Conservation (phyloP, 2,113 vertebrate genomes). For the Sturnira hondurensis region DNA sequence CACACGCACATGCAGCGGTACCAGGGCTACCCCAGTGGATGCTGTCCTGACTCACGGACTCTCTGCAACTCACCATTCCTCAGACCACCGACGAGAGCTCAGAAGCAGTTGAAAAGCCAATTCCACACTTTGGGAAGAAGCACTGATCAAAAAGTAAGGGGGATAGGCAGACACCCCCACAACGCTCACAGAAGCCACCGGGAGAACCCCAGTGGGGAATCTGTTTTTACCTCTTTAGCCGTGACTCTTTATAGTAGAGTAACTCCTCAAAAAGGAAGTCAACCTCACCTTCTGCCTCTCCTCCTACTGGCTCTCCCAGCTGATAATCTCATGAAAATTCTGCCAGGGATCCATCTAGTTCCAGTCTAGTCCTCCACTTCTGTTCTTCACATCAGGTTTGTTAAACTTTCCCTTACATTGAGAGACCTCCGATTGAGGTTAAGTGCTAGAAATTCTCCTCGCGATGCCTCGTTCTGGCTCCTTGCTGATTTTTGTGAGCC, state of each 20-base stretch:
- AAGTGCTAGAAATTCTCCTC: background rate
- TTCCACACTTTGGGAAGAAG: conserved; percentile 91
- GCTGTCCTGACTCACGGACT: conserved; percentile 89
- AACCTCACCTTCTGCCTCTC: conserved; percentile 70
- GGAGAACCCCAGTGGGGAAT: conserved; percentile 90
- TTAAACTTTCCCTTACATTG: conserved; percentile 13
- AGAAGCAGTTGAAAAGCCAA: conserved; percentile 90
- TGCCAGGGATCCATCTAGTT: conserved; percentile 70
- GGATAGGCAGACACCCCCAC: conserved; percentile 91
- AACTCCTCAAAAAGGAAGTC: conserved; percentile 41
- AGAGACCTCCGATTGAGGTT: background rate
- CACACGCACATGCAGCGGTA: background rate
- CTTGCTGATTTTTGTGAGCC: background rate
- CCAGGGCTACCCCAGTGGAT: conserved; percentile 90
- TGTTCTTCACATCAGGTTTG: conserved; percentile 42
- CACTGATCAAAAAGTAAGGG: conserved; percentile 92
- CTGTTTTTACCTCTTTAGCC: conserved; percentile 93
- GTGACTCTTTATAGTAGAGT: conserved; percentile 85
- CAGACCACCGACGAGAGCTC: conserved; percentile 90
- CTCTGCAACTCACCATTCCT: conserved; percentile 90
- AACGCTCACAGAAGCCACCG: conserved; percentile 90
- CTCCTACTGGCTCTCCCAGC: background rate
- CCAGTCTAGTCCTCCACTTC: conserved; percentile 61
- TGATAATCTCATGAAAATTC: conserved; percentile 74
- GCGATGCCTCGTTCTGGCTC: conserved; percentile 5